phyloP scores from a whole-genome alignment of 1,140 invertebrate species.

The Hirudo medicinalis region DNA sequence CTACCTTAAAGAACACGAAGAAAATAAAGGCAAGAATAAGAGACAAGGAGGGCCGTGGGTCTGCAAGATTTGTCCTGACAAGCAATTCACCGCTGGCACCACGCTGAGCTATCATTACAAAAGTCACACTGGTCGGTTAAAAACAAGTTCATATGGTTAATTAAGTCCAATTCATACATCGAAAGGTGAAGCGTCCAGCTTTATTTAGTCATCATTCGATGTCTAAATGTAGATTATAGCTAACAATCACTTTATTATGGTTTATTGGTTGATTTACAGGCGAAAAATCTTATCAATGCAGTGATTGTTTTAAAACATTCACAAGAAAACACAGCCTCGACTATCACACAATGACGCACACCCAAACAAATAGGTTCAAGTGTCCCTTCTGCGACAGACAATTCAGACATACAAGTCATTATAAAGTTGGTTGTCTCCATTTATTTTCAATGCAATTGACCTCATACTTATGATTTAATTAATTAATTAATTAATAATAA shows the following conservation, averaged over 20 bases:
- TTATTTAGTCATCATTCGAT: too few species aligned
- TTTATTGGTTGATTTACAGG: constrained; percentile 36
- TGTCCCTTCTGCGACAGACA: constrained; percentile 52
- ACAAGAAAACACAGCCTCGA: constrained; percentile 54
- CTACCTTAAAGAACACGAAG: not conserved
- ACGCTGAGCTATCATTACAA: constrained; percentile 55
- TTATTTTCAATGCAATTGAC: not conserved
- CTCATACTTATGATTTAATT: not conserved
- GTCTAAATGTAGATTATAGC: too few species aligned
- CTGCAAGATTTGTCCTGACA: constrained; percentile 52
- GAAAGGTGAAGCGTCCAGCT: too few species aligned
- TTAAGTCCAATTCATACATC: too few species aligned
- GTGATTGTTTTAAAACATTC: constrained; percentile 51
- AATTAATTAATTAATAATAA: not conserved
- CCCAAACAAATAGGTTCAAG: constrained; percentile 53
- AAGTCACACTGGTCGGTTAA: constrained; percentile 48
- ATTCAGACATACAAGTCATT: constrained; percentile 56
- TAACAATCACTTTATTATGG: too few species aligned
- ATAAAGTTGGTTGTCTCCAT: constrained; percentile 38
- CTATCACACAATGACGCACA: constrained; percentile 56
- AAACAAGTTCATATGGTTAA: not conserved
- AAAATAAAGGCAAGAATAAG: constrained; percentile 25
- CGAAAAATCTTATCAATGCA: constrained; percentile 54
- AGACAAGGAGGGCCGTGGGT: constrained; percentile 42
- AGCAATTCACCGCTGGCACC: constrained; percentile 52